These are phyloP conservation scores for Carettochelys insculpta DNA, from an alignment of 2,113 vertebrate species.

Conservation along the genomic window DNA sequence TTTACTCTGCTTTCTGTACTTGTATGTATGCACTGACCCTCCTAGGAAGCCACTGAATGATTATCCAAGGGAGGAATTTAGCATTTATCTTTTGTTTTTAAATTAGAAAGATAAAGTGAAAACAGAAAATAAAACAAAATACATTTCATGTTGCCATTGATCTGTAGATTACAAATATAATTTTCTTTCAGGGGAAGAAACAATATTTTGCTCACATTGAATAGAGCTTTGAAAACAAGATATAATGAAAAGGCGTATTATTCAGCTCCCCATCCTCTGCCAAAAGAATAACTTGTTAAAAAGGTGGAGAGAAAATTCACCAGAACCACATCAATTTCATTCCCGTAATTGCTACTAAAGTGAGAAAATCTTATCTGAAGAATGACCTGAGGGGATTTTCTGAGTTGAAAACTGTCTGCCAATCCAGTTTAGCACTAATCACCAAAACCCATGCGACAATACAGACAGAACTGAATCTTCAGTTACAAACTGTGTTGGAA, in stretches of 20 bases:
- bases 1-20: neutral
- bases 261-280: neutral
- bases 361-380: conserved; percentile 33
- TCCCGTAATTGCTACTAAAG: conserved; percentile 1
- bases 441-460: neutral
- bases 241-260: neutral
- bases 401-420: conserved; percentile 20
- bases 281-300: neutral
- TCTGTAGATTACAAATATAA: conserved; percentile 47
- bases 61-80: conserved; percentile 55
- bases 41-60: neutral
- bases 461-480: neutral
- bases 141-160: conserved; percentile 40
- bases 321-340: neutral
- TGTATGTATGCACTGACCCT: conserved; percentile 18
- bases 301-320: neutral
- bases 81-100: conserved; percentile 60
- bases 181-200: conserved; percentile 65
- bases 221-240: conserved; percentile 41
- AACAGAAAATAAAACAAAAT: conserved; percentile 64
- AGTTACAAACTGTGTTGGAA: neutral
- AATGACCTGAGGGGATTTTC: conserved; percentile 51
- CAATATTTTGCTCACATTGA: conserved; percentile 54
- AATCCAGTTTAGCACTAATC: neutral
- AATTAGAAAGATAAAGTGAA: conserved; percentile 45